A percentile compares a stretch with the other conserved stretches of the same genome.
Conservation (phyloP, 2,113 vertebrate species). For the Aldabrachelys gigantea region DNA sequence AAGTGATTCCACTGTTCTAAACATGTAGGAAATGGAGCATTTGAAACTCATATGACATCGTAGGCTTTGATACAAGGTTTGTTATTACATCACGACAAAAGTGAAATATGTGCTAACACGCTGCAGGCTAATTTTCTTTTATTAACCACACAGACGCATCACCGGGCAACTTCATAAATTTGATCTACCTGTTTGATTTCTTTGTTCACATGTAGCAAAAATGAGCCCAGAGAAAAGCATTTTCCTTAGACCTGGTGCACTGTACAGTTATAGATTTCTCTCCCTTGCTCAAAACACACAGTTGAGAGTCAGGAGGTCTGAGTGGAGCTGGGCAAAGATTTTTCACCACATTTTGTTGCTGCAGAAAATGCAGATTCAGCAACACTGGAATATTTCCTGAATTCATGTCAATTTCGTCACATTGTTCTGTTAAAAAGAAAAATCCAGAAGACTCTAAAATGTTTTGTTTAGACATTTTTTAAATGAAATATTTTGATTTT, state of each 20-base stretch:
- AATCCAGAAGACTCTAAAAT: background rate
- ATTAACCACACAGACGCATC: slow-evolving; percentile 71
- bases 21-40: slow-evolving; percentile 82
- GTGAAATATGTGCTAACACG: slow-evolving; percentile 78
- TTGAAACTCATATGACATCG: slow-evolving; percentile 81
- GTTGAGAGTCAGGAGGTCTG: background rate
- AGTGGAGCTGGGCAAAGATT: accelerated
- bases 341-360: slow-evolving; percentile 41
- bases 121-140: slow-evolving; percentile 79
- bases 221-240: accelerated
- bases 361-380: background rate
- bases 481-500: slow-evolving; percentile 51
- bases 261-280: background rate
- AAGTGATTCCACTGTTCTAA: slow-evolving; percentile 82
- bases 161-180: slow-evolving; percentile 68
- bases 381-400: slow-evolving; percentile 15
- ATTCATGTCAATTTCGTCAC: slow-evolving; percentile 2
- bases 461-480: slow-evolving; percentile 32
- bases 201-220: slow-evolving; percentile 21
- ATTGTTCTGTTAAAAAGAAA: background rate
- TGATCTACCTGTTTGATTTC: slow-evolving; percentile 52
- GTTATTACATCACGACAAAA: slow-evolving; percentile 76
- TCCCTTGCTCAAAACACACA: background rate
- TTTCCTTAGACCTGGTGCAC: background rate
- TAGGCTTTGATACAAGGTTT: slow-evolving; percentile 79